Evolutionary conservation across 1,140 invertebrate genomes (phyloP), one percentile per base, ranked within the genome.

Genomic region (Nymphalis io): DNA sequence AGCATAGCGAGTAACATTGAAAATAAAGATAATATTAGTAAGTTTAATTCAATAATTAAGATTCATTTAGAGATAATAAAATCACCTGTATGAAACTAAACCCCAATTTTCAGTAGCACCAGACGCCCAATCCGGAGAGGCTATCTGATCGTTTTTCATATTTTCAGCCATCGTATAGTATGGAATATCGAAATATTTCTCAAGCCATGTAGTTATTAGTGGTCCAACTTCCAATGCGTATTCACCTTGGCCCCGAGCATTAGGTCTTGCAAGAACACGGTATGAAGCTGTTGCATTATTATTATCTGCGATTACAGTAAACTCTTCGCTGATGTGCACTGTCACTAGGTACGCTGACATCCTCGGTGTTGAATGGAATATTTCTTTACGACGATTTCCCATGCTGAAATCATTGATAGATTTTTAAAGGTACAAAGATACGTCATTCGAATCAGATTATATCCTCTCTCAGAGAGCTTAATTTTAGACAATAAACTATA

Each of bases 311-410:
- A 76, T 97, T 94, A 83, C 98, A 94, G 21, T 94, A 94, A 58
- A 98, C 92, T 53, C 96, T 90, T 89, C 97, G 95, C 39, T 89
- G 6, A 91, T 84, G 42, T 90, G 94, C 79, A 97, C 95, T 0
- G 96, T 96, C 0, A 98, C 92, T 15, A 98, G 85, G 74, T 98
- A 98, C 0, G 96, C 96, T 1, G 96, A 96, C 96, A 98, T 98
- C 27, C 92, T 91, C 0, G 96, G 94, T 5, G 95, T 96, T 57
- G 93, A 92, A 8, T 94, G 73, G 76, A 95, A 98, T 1, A 70
- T 80, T 21, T 93, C 93, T 71, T 74, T 83, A 0, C 81, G 72
- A 18, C 85, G 85, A 38, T 86, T 73, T 13, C 84, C 83, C 10
- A 74, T 68, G 2, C 87, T 91, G 61, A 53, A 83, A 85, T 46